phyloP scores from a whole-genome alignment of 2,113 vertebrate species.

The Caloenas nicobarica region DNA sequence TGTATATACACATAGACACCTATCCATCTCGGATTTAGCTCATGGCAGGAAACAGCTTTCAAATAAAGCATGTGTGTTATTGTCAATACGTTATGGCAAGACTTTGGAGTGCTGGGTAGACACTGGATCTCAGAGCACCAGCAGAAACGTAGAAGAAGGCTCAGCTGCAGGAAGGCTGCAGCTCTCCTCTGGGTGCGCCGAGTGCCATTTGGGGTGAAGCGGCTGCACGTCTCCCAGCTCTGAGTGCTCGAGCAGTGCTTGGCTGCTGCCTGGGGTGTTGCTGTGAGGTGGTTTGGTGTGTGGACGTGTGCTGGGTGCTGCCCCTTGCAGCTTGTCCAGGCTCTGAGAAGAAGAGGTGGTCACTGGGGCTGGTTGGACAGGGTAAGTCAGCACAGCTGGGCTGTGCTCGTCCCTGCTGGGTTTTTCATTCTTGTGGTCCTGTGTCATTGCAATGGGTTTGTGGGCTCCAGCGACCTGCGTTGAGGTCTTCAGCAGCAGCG shows the following conservation, averaged over 20 bases:
- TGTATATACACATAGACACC: rapidly evolving
- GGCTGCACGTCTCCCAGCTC: neutral
- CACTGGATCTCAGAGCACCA: neutral
- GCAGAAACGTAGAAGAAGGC: neutral
- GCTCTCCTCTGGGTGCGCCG: rapidly evolving
- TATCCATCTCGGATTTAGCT: neutral
- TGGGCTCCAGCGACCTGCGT: neutral
- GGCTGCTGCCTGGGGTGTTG: rapidly evolving
- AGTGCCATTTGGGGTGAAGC: neutral
- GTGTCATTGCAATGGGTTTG: neutral
- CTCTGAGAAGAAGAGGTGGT: neutral
- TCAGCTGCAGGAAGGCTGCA: neutral
- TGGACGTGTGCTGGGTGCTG: neutral
- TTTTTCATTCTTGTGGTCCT: rapidly evolving
- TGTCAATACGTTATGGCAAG: neutral
- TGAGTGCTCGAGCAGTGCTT: neutral
- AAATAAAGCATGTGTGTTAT: neutral
- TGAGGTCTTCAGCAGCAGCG: neutral
- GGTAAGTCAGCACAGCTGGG: neutral
- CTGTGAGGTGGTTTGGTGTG: neutral
- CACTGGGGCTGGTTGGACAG: neutral
- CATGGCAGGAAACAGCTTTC: neutral
- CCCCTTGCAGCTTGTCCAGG: neutral
- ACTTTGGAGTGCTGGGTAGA: neutral
- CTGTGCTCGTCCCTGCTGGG: neutral